A percentile compares a stretch with the other conserved stretches of the same genome.
Conservation (phyloP, 2,888 invertebrate genomes). For the Catocala fraxini region DNA sequence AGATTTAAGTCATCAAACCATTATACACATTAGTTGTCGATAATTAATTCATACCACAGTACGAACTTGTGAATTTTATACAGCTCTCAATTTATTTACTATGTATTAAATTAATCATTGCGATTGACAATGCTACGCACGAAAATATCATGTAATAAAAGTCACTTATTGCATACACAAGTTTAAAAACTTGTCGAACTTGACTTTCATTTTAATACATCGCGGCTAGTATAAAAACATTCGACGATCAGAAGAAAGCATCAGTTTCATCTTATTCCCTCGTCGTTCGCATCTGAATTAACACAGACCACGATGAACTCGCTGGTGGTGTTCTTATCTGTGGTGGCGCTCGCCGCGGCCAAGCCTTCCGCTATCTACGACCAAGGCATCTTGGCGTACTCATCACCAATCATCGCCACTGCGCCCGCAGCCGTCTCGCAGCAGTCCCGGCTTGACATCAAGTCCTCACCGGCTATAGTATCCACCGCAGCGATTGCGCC, state of each 20-base stretch:
- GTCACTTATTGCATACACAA: constrained; percentile 43
- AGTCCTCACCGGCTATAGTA: constrained; percentile 68
- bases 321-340: constrained; percentile 89
- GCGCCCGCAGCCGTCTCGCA: constrained; percentile 64
- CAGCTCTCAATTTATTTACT: no score
- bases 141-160: constrained; percentile 38
- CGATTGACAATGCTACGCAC: constrained; percentile 8
- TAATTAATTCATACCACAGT: no score
- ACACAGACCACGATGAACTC: constrained; percentile 89
- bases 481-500: constrained; percentile 56
- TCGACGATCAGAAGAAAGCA: constrained; percentile 71
- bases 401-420: constrained; percentile 46
- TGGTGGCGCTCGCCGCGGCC: constrained; percentile 75
- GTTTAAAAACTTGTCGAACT: constrained; percentile 75
- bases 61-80: no score
- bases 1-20: no score
- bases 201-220: constrained; percentile 77
- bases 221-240: constrained; percentile 75
- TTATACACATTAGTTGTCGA: no score
- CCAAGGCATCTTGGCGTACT: constrained; percentile 37
- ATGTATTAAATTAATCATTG: background rate
- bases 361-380: constrained; percentile 44
- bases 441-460: constrained; percentile 65
- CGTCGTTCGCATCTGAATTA: constrained; percentile 77
- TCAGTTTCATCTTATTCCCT: constrained; percentile 72